A percentile compares a stretch with the other conserved stretches of the same genome.
Conservation (phyloP, 2,797 vertebrate genomes). For the Eptatretus atami region DNA sequence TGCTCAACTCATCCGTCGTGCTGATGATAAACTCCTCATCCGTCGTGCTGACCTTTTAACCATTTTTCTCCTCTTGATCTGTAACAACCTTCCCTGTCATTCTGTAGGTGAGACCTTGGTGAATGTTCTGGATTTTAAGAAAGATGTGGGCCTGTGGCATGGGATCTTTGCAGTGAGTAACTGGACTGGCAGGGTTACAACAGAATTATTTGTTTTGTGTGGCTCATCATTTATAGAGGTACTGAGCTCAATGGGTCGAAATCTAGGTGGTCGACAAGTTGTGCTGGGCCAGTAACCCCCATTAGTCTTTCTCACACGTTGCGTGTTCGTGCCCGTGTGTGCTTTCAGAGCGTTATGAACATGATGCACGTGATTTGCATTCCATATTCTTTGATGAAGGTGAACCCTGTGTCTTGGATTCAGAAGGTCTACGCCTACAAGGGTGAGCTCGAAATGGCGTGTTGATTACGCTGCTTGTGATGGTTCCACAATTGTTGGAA, state of each 20-base stretch:
- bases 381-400: conserved; percentile 84
- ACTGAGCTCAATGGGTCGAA: too few relatives aligned
- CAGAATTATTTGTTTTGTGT: too few relatives aligned
- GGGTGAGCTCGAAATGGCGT: conserved; percentile 19
- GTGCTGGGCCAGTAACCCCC: too few relatives aligned
- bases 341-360: conserved; percentile 51
- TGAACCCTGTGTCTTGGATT: conserved; percentile 87
- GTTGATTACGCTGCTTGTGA: neutral
- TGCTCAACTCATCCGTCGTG: too few relatives aligned
- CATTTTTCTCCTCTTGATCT: too few relatives aligned
- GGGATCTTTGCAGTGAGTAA: conserved; percentile 59
- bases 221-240: too few relatives aligned
- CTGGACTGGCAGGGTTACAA: neutral
- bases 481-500: neutral
- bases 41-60: too few relatives aligned
- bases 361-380: conserved; percentile 79
- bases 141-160: conserved; percentile 77
- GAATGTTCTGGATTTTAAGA: conserved; percentile 85
- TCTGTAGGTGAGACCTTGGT: conserved; percentile 47
- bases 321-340: too few relatives aligned
- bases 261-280: too few relatives aligned
- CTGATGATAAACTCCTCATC: too few relatives aligned
- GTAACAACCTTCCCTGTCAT: too few relatives aligned
- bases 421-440: conserved; percentile 72
- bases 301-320: too few relatives aligned